phyloP scores from a whole-genome alignment of 2,797 vertebrate genomes.

The Darevskia mixta region DNA sequence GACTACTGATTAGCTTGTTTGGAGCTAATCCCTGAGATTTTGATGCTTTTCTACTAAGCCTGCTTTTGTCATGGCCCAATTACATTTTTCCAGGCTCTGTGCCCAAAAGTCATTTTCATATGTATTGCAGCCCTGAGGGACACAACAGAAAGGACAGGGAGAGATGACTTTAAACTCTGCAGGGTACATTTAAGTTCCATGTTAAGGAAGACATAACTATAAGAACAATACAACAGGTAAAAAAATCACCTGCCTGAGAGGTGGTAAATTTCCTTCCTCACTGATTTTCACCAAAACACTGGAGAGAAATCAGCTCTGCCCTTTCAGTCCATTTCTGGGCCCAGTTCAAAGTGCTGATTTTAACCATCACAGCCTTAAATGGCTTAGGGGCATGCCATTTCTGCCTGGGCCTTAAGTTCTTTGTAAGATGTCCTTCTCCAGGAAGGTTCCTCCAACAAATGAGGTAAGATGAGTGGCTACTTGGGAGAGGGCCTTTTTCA shows the following conservation, averaged over 20 bases:
- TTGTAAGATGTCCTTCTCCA: no score
- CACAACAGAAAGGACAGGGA: neutral
- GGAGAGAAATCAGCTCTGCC: neutral
- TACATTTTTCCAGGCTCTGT: slow-evolving; percentile 32
- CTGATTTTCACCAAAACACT: neutral
- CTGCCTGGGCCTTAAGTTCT: no score
- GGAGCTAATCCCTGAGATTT: slow-evolving; percentile 39
- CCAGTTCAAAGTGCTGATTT: no score
- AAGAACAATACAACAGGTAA: neutral
- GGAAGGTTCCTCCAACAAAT: no score
- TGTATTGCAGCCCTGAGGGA: slow-evolving; percentile 1
- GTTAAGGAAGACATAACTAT: neutral
- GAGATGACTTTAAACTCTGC: neutral
- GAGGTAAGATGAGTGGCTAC: no score
- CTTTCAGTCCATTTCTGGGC: no score
- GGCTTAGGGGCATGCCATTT: neutral
- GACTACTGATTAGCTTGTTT: slow-evolving; percentile 24
- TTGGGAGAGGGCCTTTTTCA: no score
- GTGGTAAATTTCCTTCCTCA: neutral
- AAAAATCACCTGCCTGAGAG: neutral
- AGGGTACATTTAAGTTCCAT: neutral
- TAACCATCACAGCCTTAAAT: no score
- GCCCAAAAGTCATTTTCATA: slow-evolving; percentile 33
- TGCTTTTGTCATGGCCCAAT: slow-evolving; percentile 17
- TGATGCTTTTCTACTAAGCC: slow-evolving; percentile 27